phyloP scores from a whole-genome alignment of 2,797 vertebrate species.

The Nothura maculosa region DNA sequence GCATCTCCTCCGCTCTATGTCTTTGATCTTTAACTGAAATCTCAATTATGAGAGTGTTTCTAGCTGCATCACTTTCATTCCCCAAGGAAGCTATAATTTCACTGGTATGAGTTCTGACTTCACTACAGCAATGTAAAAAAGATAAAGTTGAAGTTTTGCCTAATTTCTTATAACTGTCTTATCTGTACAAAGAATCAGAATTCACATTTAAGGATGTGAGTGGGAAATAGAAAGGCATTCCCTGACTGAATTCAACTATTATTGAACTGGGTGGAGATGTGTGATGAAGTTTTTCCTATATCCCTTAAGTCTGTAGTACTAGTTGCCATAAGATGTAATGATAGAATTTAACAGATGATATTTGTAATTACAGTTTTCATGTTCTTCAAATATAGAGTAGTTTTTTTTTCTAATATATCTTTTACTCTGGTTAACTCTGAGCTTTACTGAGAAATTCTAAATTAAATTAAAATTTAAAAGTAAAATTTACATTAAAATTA shows the following conservation, averaged over 20 bases:
- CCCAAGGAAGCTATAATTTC: not conserved
- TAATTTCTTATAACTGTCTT: not conserved
- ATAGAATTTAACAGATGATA: not conserved
- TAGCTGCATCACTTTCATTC: not conserved
- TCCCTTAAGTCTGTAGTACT: not conserved
- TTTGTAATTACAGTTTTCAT: not conserved
- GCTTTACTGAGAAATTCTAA: not conserved
- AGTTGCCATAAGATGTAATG: not conserved
- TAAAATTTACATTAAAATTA: no score
- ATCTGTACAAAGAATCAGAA: not conserved
- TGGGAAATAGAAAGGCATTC: not conserved
- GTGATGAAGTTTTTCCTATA: no score
- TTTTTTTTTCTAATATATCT: not conserved
- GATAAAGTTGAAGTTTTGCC: not conserved
- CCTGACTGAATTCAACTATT: not conserved
- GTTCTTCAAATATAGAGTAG: not conserved
- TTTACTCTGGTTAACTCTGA: not conserved
- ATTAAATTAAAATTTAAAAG: no score
- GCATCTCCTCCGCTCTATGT: slow-evolving; percentile 21
- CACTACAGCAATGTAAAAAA: not conserved
- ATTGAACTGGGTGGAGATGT: not conserved
- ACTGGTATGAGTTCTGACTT: not conserved
- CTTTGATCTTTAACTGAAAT: slow-evolving; percentile 45
- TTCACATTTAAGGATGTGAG: not conserved
- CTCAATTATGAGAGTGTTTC: slow-evolving; percentile 14